Evolutionary conservation across 2,797 vertebrate species (phyloP), one percentile per base, ranked within the genome.

Genomic region (Craterocephalus amniculus): DNA sequence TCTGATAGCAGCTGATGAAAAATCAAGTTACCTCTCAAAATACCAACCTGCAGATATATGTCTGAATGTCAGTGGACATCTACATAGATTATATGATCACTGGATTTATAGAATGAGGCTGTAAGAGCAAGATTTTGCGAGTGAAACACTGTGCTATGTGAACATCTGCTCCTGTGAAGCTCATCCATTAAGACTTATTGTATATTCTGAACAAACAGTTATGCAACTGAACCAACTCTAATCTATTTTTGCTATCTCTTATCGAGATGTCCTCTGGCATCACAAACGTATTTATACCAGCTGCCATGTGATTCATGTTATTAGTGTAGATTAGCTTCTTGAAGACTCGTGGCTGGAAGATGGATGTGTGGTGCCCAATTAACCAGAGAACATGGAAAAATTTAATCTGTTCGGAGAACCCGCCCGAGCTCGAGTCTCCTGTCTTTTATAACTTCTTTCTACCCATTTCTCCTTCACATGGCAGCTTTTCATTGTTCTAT

Each of bases 351-450:
- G 75, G 74, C 83, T 85, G 68, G 51, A 78, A 70, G 67, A 78
- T 34, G 72, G 75, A 84, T 83, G 85, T 64, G 76, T 75, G 81
- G 66, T 73, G 80, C 70, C 57, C 79, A 80, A 89, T 89, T 85
- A 91, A 86, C 86, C 59, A 18, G 69, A 74, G 75, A 88, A 80
- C 82, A 87, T 63, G 81, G 45, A 78, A 76, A 83, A 90, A 92
- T 90, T 86, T 83, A 89, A 89, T 90, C 82, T 89, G 78, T 79
- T 81, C 75, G 81, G 81, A 83, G 78, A 59, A 88, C 82, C 85
- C 69, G 63, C 77, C 72, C 0, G 29, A 74, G 63, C 77, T 70
- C 0, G 29, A 74, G 67, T 73, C 75, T 38, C 60, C 74, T 74
- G 40, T 63, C 78, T 72, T 81, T 86, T 84, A 79, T 59, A 65